These are phyloP conservation scores for Patella depressa DNA, from an alignment of 2,888 invertebrate species.

Conservation along the genomic window DNA sequence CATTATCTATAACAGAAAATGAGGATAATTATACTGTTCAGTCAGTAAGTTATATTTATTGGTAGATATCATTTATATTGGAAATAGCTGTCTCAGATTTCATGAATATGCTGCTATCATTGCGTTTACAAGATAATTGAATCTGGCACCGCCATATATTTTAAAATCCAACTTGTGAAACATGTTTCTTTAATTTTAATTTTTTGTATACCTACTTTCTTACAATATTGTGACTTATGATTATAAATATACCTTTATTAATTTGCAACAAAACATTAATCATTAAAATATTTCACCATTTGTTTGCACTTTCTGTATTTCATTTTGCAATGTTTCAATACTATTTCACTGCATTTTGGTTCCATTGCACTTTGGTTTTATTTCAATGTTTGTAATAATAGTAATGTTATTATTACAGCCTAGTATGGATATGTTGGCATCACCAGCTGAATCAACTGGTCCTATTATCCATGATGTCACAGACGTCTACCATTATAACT, in stretches of 20 bases:
- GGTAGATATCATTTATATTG: neutral
- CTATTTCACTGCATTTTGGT: too few relatives aligned
- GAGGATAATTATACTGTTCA: conserved; percentile 34
- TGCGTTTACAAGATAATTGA: neutral
- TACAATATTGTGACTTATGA: too few relatives aligned
- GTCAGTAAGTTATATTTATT: conserved; percentile 33
- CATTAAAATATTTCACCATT: too few relatives aligned
- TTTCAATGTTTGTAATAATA: neutral
- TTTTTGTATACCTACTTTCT: too few relatives aligned
- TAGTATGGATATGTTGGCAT: too few relatives aligned
- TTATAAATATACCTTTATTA: too few relatives aligned
- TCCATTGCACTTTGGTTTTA: too few relatives aligned
- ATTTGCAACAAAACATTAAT: too few relatives aligned
- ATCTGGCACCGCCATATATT: conserved; percentile 23
- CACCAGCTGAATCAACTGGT: conserved; percentile 27
- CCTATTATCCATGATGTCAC: conserved; percentile 57
- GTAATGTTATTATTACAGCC: too few relatives aligned
- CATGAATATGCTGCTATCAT: neutral
- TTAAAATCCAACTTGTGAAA: conserved; percentile 13
- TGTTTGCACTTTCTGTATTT: too few relatives aligned
- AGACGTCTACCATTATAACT: conserved; percentile 28
- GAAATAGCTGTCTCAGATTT: neutral
- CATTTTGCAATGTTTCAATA: too few relatives aligned
- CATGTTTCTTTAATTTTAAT: too few relatives aligned
- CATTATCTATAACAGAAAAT: conserved; percentile 43